These are phyloP conservation scores for Sebastes kiyomatsui DNA, from an alignment of 2,797 vertebrate species.

Conservation along the genomic window DNA sequence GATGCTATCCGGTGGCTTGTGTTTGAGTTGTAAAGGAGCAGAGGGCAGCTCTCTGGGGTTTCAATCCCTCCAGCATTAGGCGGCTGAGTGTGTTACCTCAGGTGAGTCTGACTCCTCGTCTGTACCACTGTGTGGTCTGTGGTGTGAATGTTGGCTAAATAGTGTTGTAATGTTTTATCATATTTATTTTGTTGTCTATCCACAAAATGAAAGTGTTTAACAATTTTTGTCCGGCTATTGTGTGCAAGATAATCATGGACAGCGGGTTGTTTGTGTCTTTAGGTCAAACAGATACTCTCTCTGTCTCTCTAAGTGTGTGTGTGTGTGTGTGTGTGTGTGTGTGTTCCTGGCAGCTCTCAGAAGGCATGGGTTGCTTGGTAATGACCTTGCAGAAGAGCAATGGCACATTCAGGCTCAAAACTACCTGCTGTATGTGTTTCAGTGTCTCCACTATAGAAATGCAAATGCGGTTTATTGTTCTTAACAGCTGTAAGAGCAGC, in stretches of 20 bases:
- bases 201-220: background rate
- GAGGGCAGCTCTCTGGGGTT: slow-evolving; percentile 64
- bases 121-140: background rate
- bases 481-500: slow-evolving; percentile 41
- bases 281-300: slow-evolving; percentile 55
- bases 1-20: slow-evolving; percentile 67
- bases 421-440: slow-evolving; percentile 11
- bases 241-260: background rate
- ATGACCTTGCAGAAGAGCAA: slow-evolving; percentile 44
- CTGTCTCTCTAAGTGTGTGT: background rate
- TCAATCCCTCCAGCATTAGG: slow-evolving; percentile 46
- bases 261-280: slow-evolving; percentile 36
- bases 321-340: slow-evolving; percentile 18
- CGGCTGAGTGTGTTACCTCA: slow-evolving; percentile 50
- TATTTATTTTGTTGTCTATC: background rate
- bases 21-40: slow-evolving; percentile 68
- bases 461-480: background rate
- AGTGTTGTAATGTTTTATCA: background rate
- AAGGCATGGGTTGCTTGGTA: slow-evolving; percentile 42
- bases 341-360: slow-evolving; percentile 24
- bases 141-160: background rate
- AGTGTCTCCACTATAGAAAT: background rate
- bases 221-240: background rate
- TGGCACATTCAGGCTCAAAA: slow-evolving; percentile 15
- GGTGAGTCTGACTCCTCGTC: slow-evolving; percentile 67